These are phyloP conservation scores for Xestia ashworthii DNA, from an alignment of 2,888 invertebrate genomes.

Conservation along the genomic window DNA sequence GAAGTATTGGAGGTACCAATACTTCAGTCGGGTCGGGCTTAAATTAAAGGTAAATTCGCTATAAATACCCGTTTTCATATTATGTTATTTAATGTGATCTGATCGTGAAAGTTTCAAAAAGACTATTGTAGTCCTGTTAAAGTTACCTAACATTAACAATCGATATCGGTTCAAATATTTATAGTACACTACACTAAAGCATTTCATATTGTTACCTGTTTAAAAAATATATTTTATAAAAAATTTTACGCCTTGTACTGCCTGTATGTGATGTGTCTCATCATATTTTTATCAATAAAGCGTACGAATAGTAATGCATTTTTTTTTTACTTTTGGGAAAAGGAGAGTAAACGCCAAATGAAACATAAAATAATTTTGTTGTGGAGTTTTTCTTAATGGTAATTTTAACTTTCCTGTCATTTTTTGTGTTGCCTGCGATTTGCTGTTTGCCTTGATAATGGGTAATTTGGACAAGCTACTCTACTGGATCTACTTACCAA, in stretches of 20 bases:
- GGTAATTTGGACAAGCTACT: neutral
- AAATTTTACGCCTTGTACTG: neutral
- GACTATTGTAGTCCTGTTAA: neutral
- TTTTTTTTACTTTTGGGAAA: neutral
- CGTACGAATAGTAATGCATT: neutral
- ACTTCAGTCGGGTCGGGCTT: too few relatives aligned
- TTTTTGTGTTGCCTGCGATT: neutral
- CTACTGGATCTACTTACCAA: too few relatives aligned
- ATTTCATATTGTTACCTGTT: neutral
- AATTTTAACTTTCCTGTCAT: neutral
- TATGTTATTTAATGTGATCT: too few relatives aligned
- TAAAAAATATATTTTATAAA: neutral
- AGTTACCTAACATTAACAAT: neutral
- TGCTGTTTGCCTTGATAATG: neutral
- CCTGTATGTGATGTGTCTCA: neutral
- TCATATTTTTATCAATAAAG: neutral
- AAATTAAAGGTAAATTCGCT: too few relatives aligned
- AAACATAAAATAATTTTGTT: neutral
- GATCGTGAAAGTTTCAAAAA: too few relatives aligned
- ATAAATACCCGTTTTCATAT: too few relatives aligned
- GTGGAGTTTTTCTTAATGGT: neutral
- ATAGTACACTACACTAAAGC: neutral
- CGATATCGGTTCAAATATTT: neutral
- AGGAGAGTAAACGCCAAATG: neutral
- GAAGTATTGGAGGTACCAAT: too few relatives aligned